These are phyloP conservation scores for Aphidius colemani DNA, from an alignment of 2,888 invertebrate genomes.

Conservation along the genomic window DNA sequence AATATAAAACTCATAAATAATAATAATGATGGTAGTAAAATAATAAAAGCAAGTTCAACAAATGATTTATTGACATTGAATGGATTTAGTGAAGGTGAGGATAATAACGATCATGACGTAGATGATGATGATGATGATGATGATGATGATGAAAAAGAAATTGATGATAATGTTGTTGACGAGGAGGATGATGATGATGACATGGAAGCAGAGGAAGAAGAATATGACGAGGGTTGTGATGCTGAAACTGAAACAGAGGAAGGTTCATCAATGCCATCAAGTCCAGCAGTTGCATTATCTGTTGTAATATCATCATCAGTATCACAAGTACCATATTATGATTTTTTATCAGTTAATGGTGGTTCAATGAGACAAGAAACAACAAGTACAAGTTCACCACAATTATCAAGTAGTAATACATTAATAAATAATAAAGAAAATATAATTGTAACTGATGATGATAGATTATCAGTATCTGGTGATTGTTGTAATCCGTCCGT, in stretches of 20 bases:
- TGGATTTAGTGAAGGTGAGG: conserved; percentile 48
- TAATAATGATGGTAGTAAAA: conserved; percentile 15
- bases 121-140: conserved; percentile 30
- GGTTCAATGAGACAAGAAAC: conserved; percentile 59
- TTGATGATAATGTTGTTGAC: too few relatives aligned
- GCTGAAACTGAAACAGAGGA: conserved; percentile 63
- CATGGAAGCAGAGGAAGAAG: conserved; percentile 30
- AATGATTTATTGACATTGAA: conserved; percentile 49
- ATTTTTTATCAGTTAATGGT: conserved; percentile 61
- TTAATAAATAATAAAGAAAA: conserved; percentile 2
- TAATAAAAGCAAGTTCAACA: conserved; percentile 31
- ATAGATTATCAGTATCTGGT: conserved; percentile 22
- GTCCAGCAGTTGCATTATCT: conserved; percentile 52
- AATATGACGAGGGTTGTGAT: conserved; percentile 37
- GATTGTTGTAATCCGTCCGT: conserved; percentile 22
- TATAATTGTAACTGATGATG: background rate
- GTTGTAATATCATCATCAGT: conserved; percentile 58
- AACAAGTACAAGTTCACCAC: conserved; percentile 58
- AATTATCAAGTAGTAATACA: conserved; percentile 44
- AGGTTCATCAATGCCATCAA: conserved; percentile 55
- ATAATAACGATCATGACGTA: conserved; percentile 37
- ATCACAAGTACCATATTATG: conserved; percentile 53
- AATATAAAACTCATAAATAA: background rate
- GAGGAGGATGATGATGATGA: too few relatives aligned
- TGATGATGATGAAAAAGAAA: conserved; percentile 39